Evolutionary conservation across 2,113 vertebrate species (phyloP).

Genomic region (Elephas maximus): DNA sequence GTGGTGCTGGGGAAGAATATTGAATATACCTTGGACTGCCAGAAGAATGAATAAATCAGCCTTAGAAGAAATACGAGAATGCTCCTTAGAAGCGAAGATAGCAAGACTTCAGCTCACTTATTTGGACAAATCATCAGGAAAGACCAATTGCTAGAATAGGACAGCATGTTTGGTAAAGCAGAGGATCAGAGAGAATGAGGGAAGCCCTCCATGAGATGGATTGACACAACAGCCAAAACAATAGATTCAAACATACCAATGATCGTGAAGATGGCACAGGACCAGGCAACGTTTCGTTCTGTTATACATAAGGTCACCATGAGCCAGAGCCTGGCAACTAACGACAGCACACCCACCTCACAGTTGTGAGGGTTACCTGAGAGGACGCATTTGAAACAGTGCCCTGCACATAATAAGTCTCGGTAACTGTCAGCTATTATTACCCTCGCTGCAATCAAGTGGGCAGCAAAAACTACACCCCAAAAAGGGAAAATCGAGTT

Average conservation of each 20-base stretch:
- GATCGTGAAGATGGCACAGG: not conserved
- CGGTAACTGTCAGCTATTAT: not conserved
- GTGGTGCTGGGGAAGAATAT: not conserved
- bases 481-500: not conserved
- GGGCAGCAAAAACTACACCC: conserved; percentile 33
- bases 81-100: not conserved
- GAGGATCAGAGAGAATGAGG: not conserved
- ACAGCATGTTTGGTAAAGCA: not conserved
- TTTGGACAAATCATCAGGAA: not conserved
- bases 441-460: not conserved
- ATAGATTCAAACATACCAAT: not conserved
- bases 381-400: not conserved
- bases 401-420: not conserved
- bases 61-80: not conserved
- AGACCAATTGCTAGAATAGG: not conserved
- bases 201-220: not conserved
- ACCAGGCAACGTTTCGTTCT: not conserved
- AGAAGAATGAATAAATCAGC: not conserved
- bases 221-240: not conserved
- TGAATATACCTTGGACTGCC: not conserved
- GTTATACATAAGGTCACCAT: not conserved
- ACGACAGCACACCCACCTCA: not conserved
- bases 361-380: not conserved
- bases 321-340: not conserved
- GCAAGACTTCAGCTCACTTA: not conserved